Evolutionary conservation across 2,797 vertebrate genomes (phyloP).

Genomic region (Squalus acanthias): DNA sequence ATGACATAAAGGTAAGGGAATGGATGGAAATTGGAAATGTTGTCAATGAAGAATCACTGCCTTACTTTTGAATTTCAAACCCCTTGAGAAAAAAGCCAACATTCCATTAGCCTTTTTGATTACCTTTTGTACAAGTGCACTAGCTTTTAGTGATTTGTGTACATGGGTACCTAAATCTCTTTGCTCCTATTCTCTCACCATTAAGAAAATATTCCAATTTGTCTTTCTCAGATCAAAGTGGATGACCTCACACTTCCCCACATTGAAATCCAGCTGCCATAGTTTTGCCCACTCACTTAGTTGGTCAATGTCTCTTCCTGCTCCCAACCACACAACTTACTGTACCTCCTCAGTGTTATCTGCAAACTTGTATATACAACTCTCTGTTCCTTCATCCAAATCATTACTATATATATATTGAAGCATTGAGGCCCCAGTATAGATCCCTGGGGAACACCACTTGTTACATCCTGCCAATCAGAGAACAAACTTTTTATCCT

Average conservation of each 20-base stretch:
- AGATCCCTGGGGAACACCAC: background rate
- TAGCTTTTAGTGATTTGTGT: background rate
- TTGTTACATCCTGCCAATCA: background rate
- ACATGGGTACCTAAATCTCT: background rate
- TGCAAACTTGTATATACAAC: background rate
- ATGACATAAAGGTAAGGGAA: too few relatives aligned
- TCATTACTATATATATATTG: background rate
- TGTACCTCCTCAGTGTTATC: background rate
- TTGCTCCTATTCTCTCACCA: background rate
- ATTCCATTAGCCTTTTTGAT: too few relatives aligned
- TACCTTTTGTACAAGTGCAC: too few relatives aligned
- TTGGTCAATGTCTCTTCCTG: background rate
- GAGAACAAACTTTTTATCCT: background rate
- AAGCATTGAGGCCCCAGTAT: background rate
- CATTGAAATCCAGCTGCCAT: too few relatives aligned
- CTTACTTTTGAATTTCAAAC: too few relatives aligned
- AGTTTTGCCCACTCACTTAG: background rate
- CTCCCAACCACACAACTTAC: background rate
- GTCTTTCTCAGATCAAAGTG: background rate
- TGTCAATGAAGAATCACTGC: too few relatives aligned
- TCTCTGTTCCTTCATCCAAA: background rate
- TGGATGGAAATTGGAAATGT: too few relatives aligned
- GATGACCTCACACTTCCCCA: too few relatives aligned
- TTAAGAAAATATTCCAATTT: background rate
- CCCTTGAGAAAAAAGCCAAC: too few relatives aligned